These are phyloP conservation scores for Eupithecia tripunctaria DNA, from an alignment of 2,888 invertebrate genomes.

Conservation along the genomic window DNA sequence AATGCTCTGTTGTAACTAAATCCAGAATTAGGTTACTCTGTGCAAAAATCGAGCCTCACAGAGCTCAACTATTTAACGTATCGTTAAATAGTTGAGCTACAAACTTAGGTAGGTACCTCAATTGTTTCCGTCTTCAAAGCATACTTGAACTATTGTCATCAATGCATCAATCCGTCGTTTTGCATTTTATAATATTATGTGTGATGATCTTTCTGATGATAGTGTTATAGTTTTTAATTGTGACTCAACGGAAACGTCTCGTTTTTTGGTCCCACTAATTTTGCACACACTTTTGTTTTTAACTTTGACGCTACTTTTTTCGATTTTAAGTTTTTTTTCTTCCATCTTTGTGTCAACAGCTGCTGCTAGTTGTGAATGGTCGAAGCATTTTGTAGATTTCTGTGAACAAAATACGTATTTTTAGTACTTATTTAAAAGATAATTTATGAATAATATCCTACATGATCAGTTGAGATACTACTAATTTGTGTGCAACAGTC, in stretches of 20 bases:
- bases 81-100: neutral
- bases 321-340: slow-evolving; percentile 45
- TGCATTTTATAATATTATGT: slow-evolving; percentile 59
- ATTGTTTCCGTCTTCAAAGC: slow-evolving; percentile 68
- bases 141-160: slow-evolving; percentile 68
- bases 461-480: neutral
- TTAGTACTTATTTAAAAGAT: neutral
- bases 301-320: slow-evolving; percentile 50
- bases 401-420: slow-evolving; percentile 45
- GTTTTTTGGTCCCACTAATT: slow-evolving; percentile 71
- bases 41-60: neutral
- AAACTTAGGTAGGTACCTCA: neutral
- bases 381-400: slow-evolving; percentile 78
- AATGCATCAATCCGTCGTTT: slow-evolving; percentile 56
- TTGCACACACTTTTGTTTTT: slow-evolving; percentile 56
- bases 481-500: neutral
- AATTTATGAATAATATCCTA: neutral
- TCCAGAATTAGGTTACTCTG: neutral
- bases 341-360: slow-evolving; percentile 31
- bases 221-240: slow-evolving; percentile 78
- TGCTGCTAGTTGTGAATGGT: slow-evolving; percentile 69
- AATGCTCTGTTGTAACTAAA: too few relatives aligned
- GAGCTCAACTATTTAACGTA: too few relatives aligned
- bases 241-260: slow-evolving; percentile 68
- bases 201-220: neutral